Conservation (phyloP, 2,113 vertebrate species). For the Thermophis baileyi region DNA sequence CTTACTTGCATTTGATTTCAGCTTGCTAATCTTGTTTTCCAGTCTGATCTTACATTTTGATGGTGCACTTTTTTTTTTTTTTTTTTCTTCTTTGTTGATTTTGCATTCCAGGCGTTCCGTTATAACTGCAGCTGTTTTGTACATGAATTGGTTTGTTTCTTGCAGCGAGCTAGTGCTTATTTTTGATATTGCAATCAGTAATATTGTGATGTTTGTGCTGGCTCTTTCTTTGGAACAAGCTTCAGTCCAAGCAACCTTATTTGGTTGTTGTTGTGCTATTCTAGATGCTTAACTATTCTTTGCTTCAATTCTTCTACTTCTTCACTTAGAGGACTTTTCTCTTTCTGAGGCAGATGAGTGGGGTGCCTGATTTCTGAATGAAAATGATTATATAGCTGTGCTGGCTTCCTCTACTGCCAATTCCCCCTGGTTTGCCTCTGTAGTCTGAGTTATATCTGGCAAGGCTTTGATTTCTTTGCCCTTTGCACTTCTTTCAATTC, state of each 20-base stretch:
- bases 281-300: not conserved
- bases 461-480: not conserved
- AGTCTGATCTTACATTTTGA: not conserved
- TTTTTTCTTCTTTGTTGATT: not conserved
- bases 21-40: not conserved
- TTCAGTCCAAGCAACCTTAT: not conserved
- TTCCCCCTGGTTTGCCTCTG: not conserved
- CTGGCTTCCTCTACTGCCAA: not conserved
- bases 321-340: not conserved
- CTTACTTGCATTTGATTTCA: not conserved
- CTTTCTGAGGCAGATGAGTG: not conserved
- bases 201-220: not conserved
- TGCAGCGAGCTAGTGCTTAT: not conserved
- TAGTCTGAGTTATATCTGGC: not conserved
- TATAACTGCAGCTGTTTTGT: not conserved
- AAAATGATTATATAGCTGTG: not conserved
- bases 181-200: not conserved
- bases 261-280: not conserved
- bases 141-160: not conserved
- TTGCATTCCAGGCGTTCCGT: not conserved
- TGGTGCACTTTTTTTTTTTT: not conserved
- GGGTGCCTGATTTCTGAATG: not conserved
- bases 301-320: not conserved
- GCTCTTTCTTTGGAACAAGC: not conserved
- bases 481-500: not conserved